These are phyloP conservation scores for Trachelus iudaicus DNA, from an alignment of 2,888 invertebrate species.

Conservation along the genomic window DNA sequence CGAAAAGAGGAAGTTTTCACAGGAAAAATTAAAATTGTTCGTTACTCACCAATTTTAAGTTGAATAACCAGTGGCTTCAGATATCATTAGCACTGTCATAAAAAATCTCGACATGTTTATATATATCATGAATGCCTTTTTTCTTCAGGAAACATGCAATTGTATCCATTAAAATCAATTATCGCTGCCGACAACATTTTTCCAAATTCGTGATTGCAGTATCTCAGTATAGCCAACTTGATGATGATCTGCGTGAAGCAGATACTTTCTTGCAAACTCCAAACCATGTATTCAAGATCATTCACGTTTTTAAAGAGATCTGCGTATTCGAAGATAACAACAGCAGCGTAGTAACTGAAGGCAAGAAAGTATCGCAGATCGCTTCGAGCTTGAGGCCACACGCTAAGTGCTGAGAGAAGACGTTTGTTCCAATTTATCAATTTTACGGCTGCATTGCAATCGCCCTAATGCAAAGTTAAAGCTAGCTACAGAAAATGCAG, in stretches of 20 bases:
- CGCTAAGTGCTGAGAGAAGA: neutral
- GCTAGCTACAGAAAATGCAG: neutral
- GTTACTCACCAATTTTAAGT: neutral
- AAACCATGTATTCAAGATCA: neutral
- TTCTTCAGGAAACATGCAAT: neutral
- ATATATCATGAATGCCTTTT: neutral
- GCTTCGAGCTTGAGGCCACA: neutral
- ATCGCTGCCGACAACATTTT: neutral
- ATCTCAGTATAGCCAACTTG: neutral
- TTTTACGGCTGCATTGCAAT: neutral
- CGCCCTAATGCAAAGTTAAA: neutral
- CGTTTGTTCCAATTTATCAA: neutral
- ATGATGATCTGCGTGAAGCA: neutral
- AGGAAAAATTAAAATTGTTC: too few species aligned
- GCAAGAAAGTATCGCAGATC: neutral
- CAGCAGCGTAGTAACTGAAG: neutral
- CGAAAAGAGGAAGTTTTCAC: too few species aligned
- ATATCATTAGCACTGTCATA: neutral
- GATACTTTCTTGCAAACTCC: neutral
- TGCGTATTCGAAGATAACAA: neutral
- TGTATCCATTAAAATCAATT: neutral
- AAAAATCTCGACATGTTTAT: neutral
- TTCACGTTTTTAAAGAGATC: neutral
- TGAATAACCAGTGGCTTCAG: neutral
- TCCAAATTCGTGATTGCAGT: neutral